Evolutionary conservation across 2,797 vertebrate species (phyloP).

Genomic region (Lagocephalus sceleratus): DNA sequence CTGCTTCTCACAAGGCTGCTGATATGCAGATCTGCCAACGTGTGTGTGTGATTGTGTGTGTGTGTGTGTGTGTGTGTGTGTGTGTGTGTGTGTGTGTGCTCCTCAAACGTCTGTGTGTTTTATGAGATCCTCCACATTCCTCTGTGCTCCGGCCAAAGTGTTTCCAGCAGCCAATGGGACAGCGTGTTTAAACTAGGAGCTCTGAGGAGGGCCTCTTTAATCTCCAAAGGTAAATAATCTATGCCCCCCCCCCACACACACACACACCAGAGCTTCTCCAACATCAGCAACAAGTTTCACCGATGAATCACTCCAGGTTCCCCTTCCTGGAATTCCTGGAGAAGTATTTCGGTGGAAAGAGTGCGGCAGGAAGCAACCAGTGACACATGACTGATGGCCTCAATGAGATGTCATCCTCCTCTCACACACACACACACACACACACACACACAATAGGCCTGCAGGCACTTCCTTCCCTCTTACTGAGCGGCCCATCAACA

Average conservation of each 20-base stretch:
- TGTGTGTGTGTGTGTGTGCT: constrained; percentile 37
- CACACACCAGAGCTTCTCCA: background rate
- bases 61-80: constrained; percentile 34
- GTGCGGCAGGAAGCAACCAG: constrained; percentile 48
- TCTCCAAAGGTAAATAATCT: constrained; percentile 71
- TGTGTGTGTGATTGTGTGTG: constrained; percentile 23
- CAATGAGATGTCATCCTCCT: constrained; percentile 23
- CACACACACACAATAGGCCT: constrained; percentile 38
- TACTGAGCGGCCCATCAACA: constrained; percentile 46
- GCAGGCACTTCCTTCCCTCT: constrained; percentile 71
- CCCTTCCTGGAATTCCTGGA: constrained; percentile 27
- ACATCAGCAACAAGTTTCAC: background rate
- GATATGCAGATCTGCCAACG: constrained; percentile 34
- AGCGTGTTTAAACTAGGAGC: constrained; percentile 44
- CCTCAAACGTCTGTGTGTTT: constrained; percentile 65
- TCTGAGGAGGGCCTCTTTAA: constrained; percentile 56
- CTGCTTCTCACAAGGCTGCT: constrained; percentile 49
- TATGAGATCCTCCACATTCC: constrained; percentile 63
- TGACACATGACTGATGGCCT: constrained; percentile 28
- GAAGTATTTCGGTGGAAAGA: constrained; percentile 40
- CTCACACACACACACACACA: constrained; percentile 16
- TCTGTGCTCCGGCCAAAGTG: constrained; percentile 37
- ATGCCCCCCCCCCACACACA: no score
- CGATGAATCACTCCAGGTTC: background rate
- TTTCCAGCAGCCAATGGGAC: constrained; percentile 51